Percentiles rank a stretch among this genome's conserved stretches.
Conservation (phyloP, 1,140 invertebrate genomes). For the Reticulitermes speratus region DNA sequence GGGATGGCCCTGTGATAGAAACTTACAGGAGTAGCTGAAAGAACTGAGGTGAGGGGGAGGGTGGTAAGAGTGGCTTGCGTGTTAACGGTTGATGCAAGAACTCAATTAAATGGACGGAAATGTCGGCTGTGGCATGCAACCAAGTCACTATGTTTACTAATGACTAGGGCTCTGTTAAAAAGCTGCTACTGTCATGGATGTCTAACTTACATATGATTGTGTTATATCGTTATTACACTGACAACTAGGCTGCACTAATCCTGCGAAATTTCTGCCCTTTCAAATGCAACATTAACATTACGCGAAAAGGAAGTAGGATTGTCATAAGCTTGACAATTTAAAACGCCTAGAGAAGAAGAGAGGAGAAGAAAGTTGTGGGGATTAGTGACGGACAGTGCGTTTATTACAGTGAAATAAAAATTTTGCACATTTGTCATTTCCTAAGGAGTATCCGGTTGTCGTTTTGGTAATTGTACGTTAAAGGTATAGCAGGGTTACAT, state of each 20-base stretch:
- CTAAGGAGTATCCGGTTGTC: too few relatives aligned
- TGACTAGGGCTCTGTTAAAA: neutral
- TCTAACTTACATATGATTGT: slow-evolving; percentile 5
- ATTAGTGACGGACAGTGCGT: too few relatives aligned
- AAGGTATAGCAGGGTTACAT: too few relatives aligned
- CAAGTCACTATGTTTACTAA: neutral
- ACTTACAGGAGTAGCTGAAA: neutral
- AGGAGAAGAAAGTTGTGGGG: too few relatives aligned
- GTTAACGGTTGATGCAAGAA: neutral
- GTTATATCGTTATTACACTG: neutral
- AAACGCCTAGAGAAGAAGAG: too few relatives aligned
- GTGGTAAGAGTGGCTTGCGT: neutral
- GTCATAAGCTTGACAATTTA: too few relatives aligned
- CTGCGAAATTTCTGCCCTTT: neutral
- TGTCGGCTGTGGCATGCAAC: neutral
- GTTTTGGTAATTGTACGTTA: too few relatives aligned
- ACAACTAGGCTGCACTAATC: neutral
- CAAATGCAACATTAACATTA: neutral
- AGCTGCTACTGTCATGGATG: neutral
- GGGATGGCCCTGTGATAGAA: neutral
- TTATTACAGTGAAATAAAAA: too few relatives aligned
- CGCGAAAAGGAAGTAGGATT: neutral
- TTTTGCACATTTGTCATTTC: too few relatives aligned
- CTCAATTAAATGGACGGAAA: slow-evolving; percentile 15
- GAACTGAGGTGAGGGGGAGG: neutral